phyloP scores from a whole-genome alignment of 2,797 vertebrate species.

The Phaenicophaeus curvirostris region DNA sequence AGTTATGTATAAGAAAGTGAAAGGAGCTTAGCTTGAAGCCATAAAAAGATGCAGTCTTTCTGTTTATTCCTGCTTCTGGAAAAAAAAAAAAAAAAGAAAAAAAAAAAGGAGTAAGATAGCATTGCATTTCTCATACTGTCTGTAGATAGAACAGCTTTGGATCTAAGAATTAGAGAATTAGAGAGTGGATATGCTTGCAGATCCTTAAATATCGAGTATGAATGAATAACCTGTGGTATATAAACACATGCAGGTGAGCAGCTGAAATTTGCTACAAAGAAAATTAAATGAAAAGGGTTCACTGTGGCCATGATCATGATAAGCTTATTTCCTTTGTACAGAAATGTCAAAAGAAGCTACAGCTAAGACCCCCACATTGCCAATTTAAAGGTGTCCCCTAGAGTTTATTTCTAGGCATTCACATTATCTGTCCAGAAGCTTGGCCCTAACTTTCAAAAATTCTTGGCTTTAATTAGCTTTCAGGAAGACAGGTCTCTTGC shows the following conservation, averaged over 20 bases:
- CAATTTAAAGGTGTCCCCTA: neutral
- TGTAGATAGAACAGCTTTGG: neutral
- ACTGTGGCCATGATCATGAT: neutral
- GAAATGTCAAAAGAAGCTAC: neutral
- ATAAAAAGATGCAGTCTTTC: neutral
- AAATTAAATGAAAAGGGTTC: neutral
- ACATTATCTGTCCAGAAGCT: neutral
- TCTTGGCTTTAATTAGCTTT: neutral
- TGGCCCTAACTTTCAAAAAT: neutral
- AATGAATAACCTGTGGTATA: neutral
- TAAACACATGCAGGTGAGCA: neutral
- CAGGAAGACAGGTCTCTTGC: neutral
- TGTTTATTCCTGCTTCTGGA: conserved; percentile 25
- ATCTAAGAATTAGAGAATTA: neutral
- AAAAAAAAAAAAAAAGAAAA: neutral
- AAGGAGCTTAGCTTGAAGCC: neutral
- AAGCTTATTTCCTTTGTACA: neutral
- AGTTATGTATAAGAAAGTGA: neutral
- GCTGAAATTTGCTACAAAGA: neutral
- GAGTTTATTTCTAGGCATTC: neutral
- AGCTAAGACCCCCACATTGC: neutral
- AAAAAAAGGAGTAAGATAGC: neutral
- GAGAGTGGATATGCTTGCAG: neutral
- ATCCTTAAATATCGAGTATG: neutral
- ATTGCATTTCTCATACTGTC: neutral